Conservation (phyloP, 2,113 vertebrate genomes). For the Echinops telfairi region DNA sequence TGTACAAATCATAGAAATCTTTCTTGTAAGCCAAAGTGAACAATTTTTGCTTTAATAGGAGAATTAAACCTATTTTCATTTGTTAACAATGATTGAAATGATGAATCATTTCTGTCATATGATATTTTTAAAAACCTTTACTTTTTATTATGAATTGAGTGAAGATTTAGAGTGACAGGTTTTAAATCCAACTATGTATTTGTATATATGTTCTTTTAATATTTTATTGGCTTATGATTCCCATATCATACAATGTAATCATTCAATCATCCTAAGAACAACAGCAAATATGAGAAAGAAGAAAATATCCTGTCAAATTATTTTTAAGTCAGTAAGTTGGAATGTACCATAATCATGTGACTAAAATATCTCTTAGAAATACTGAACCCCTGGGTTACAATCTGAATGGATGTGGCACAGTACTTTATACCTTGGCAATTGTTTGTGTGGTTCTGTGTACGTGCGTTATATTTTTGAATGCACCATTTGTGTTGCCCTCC, state of each 20-base stretch:
- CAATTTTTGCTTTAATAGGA: not conserved
- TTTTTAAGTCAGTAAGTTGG: conserved; percentile 29
- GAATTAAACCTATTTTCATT: not conserved
- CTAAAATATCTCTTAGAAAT: not conserved
- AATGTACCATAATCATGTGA: not conserved
- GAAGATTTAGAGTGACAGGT: too few species aligned
- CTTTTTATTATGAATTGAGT: too few species aligned
- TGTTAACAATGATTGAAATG: not conserved
- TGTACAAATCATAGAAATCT: not conserved
- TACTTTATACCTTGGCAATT: not conserved
- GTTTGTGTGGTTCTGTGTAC: not conserved
- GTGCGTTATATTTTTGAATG: not conserved
- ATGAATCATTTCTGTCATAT: not conserved
- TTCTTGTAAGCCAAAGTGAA: not conserved
- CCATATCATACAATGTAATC: too few species aligned
- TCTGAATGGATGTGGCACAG: not conserved
- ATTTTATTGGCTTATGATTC: too few species aligned
- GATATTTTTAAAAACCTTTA: too few species aligned
- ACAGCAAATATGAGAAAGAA: too few species aligned
- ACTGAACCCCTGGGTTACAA: not conserved
- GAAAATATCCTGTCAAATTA: not conserved
- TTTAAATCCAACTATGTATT: too few species aligned
- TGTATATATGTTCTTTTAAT: too few species aligned
- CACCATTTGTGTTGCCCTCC: not conserved
- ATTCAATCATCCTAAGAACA: too few species aligned